These are phyloP conservation scores for Petromus typicus DNA, from an alignment of 2,113 vertebrate genomes.

Conservation along the genomic window DNA sequence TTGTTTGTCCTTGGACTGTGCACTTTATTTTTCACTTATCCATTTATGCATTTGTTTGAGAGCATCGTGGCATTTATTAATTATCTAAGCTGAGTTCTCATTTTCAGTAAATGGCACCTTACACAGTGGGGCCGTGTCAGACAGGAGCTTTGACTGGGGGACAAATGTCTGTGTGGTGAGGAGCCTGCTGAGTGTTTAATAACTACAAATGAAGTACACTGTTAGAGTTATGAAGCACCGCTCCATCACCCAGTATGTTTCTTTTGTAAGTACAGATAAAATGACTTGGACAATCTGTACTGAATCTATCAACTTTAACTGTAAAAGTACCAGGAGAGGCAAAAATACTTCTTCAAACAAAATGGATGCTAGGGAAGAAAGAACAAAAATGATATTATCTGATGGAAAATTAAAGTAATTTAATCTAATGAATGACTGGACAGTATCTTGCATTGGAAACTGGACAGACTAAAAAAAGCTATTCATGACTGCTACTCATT, in stretches of 20 bases:
- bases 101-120: constrained; percentile 72
- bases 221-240: constrained; percentile 65
- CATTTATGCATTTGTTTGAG: constrained; percentile 66
- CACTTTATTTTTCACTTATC: constrained; percentile 69
- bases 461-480: not conserved
- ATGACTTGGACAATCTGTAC: constrained; percentile 78
- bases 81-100: constrained; percentile 75
- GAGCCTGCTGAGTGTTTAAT: constrained; percentile 77
- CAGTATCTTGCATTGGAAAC: not conserved
- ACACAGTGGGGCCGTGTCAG: constrained; percentile 74
- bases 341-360: not conserved
- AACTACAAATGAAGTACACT: constrained; percentile 73
- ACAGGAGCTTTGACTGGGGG: constrained; percentile 75
- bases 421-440: not conserved
- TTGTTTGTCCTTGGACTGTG: constrained; percentile 62
- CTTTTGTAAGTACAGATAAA: constrained; percentile 82
- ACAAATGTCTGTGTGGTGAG: constrained; percentile 78
- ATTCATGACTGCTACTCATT: not conserved
- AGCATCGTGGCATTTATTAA: constrained; percentile 78
- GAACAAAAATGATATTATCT: not conserved
- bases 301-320: constrained; percentile 71
- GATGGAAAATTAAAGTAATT: not conserved
- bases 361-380: not conserved
- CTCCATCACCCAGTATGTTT: constrained; percentile 80
- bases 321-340: not conserved